Evolutionary conservation across 2,888 invertebrate genomes (phyloP).

Genomic region (Entomobrya proxima): DNA sequence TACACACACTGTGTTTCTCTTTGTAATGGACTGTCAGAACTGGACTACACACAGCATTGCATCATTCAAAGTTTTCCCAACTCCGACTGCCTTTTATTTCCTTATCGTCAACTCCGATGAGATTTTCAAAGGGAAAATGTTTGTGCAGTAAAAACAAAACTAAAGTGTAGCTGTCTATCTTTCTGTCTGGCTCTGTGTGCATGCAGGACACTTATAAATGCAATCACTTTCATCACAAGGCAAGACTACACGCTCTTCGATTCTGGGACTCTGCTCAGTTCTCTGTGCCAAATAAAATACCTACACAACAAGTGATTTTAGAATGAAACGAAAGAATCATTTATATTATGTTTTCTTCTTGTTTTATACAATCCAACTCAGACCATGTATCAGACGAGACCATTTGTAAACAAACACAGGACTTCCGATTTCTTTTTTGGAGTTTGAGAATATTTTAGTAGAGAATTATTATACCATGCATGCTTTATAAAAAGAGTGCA

Average conservation of each 20-base stretch:
- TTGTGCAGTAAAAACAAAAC: conserved; percentile 29
- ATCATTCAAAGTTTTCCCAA: not conserved
- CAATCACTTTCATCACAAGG: conserved; percentile 30
- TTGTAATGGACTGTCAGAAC: conserved; percentile 53
- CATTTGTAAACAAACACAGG: conserved; percentile 44
- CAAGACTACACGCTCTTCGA: conserved; percentile 1
- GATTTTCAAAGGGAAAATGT: conserved; percentile 31
- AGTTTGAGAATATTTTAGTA: conserved; percentile 47
- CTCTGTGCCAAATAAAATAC: not conserved
- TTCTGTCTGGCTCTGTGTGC: not conserved
- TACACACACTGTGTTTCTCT: conserved; percentile 44
- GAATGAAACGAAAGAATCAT: not conserved
- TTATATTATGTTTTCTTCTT: not conserved
- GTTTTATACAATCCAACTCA: not conserved
- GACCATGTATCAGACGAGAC: not conserved
- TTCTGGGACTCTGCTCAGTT: not conserved
- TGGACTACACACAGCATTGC: not conserved
- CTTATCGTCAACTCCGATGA: not conserved
- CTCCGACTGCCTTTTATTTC: not conserved
- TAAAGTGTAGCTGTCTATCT: conserved; percentile 28
- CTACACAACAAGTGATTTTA: not conserved
- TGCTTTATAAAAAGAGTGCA: too few relatives aligned
- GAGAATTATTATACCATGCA: not conserved
- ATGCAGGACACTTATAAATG: conserved; percentile 1
- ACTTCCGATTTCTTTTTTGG: conserved; percentile 27